A percentile compares a stretch with the other conserved stretches of the same genome.
Conservation (phyloP, 2,888 invertebrate genomes). For the Agriopis aurantiaria region DNA sequence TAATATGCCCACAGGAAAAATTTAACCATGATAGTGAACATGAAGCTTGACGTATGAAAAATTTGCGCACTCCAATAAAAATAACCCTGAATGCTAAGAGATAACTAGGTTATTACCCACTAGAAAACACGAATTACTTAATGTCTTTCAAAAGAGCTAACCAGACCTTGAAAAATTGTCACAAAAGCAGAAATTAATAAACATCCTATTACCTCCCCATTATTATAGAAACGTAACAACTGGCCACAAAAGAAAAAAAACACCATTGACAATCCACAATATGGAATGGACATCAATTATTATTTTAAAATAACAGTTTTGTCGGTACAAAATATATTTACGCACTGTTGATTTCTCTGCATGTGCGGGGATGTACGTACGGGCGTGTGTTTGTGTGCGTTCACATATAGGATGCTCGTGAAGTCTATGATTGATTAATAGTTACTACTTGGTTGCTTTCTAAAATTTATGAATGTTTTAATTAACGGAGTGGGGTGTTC, state of each 20-base stretch:
- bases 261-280: slow-evolving; percentile 59
- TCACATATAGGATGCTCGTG: slow-evolving; percentile 72
- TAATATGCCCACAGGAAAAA: too few relatives aligned
- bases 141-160: neutral
- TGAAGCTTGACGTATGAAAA: too few relatives aligned
- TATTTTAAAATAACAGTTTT: slow-evolving; percentile 86
- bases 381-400: slow-evolving; percentile 48
- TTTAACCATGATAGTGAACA: too few relatives aligned
- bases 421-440: slow-evolving; percentile 72
- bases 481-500: slow-evolving; percentile 54
- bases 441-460: slow-evolving; percentile 64
- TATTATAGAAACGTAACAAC: slow-evolving; percentile 43
- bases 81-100: too few relatives aligned
- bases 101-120: too few relatives aligned
- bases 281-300: slow-evolving; percentile 80
- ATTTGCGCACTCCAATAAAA: too few relatives aligned
- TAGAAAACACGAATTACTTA: neutral
- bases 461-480: slow-evolving; percentile 58
- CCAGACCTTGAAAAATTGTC: slow-evolving; percentile 19
- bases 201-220: slow-evolving; percentile 30
- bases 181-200: slow-evolving; percentile 48
- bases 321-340: slow-evolving; percentile 84
- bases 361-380: slow-evolving; percentile 45
- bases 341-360: slow-evolving; percentile 67
- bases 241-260: slow-evolving; percentile 37